Percentiles rank a stretch among this genome's conserved stretches.
Evolutionary conservation across 2,888 invertebrate genomes (phyloP).

Genomic region (Philonicus albiceps): DNA sequence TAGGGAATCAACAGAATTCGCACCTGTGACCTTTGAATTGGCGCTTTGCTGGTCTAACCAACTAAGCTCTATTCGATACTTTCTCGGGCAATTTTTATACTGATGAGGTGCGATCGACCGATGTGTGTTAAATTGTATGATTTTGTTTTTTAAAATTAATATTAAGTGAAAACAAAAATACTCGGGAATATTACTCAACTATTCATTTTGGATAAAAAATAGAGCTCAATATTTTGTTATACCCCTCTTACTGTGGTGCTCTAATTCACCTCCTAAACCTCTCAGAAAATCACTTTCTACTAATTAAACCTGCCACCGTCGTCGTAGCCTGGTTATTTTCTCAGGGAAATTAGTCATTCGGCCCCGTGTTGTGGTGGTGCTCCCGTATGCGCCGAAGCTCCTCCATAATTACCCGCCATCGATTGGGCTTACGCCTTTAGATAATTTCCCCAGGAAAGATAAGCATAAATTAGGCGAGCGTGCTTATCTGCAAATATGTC

Average conservation of each 20-base stretch:
- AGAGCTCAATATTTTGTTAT: neutral
- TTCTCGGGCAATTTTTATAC: no score
- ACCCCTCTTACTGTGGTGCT: neutral
- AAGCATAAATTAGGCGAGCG: neutral
- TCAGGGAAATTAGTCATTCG: neutral
- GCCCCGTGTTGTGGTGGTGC: neutral
- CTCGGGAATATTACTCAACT: no score
- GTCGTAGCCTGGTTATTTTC: neutral
- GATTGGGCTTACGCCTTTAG: neutral
- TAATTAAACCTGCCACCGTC: neutral
- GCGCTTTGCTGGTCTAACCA: no score
- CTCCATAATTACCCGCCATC: neutral
- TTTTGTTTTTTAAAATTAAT: no score
- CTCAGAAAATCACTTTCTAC: neutral
- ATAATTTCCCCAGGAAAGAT: neutral
- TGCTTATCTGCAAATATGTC: neutral
- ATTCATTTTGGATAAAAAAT: neutral
- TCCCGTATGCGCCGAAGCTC: neutral
- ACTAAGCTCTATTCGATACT: no score
- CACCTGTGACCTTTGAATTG: no score
- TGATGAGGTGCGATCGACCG: no score
- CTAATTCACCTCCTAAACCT: neutral
- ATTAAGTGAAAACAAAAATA: no score
- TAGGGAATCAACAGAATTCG: no score
- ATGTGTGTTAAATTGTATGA: no score